Evolutionary conservation across 2,797 vertebrate species (phyloP), one percentile per base, ranked within the genome.

Genomic region (Pipistrellus pipistrellus): DNA sequence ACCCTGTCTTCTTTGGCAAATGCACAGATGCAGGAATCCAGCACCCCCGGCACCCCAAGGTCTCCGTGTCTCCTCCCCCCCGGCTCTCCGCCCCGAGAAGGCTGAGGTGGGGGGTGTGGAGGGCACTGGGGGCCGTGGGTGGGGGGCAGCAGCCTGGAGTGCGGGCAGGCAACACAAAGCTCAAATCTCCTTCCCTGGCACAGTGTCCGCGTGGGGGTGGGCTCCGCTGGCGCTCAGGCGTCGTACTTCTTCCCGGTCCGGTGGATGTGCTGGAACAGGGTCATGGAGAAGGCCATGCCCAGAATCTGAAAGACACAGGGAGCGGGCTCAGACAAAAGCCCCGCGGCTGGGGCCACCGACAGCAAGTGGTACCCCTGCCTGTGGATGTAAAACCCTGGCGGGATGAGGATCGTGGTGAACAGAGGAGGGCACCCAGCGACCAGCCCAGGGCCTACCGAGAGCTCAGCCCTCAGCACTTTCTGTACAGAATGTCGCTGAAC

Each of bases 211-310:
- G 23, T 20, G 35, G 73, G 66, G 71, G 68, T 3, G n/a, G 66
- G 59, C 89, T 69, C 75, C 25, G 2, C 71, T 91, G 8, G 92
- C 0, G 1, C 90, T 98, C 99, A 99, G 95, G 99, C 99, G 3
- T 99, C 99, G 0, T 99, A 99, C 98, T 99, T 99, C 98, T 99
- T 99, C 96, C 99, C 99, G 82, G 99, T 99, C 98, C 99, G 99
- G 98, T 99, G 99, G 98, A 99, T 99, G 97, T 99, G 99, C 97
- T 99, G 99, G 98, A 99, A 99, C 81, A 99, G 98, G 14, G 99
- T 99, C 99, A 99, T 99, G 98, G 99, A 99, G 98, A 99, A 99
- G 69, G 99, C 99, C 99, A 99, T 99, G 94, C 99, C 99, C 96
- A 99, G 98, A 93, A 99, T 99, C 99, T 99, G 98, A 57, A 98